Conservation (phyloP, 2,113 vertebrate species). For the Hippocampus barbouri region DNA sequence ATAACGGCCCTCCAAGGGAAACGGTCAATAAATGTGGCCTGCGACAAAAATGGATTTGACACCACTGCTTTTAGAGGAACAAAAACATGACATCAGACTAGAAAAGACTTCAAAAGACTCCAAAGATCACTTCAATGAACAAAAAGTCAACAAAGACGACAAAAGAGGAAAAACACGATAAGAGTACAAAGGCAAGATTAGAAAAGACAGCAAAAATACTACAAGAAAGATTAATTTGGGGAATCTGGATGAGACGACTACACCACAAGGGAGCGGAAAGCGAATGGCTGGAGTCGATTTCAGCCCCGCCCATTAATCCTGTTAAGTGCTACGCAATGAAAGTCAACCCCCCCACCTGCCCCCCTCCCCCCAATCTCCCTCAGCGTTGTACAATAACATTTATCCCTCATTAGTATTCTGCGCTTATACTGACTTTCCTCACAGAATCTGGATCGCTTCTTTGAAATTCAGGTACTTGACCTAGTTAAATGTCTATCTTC, state of each 20-base stretch:
- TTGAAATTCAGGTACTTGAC: not conserved
- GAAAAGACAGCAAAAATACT: too few species aligned
- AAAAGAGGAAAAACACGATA: too few species aligned
- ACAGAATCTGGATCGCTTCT: conserved; percentile 29
- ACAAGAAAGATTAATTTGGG: too few species aligned
- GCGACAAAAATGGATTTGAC: too few species aligned
- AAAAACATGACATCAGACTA: too few species aligned
- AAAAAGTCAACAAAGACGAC: too few species aligned
- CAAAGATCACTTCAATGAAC: too few species aligned
- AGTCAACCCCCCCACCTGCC: conserved; percentile 14
- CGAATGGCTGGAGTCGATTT: conserved; percentile 6
- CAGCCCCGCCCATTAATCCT: conserved; percentile 64
- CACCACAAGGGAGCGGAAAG: not conserved
- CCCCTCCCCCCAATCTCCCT: conserved; percentile 31
- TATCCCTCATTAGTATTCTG: conserved; percentile 65
- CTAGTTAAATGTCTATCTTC: not conserved
- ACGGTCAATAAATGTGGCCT: too few species aligned
- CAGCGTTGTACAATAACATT: conserved; percentile 53
- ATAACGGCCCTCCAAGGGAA: too few species aligned
- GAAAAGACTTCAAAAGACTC: too few species aligned
- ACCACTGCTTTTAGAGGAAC: too few species aligned
- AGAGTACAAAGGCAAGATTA: too few species aligned
- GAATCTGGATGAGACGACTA: not conserved
- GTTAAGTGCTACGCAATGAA: conserved; percentile 68
- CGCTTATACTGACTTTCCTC: conserved; percentile 37